A percentile compares a stretch with the other conserved stretches of the same genome.
Conservation (phyloP, 2,113 vertebrate genomes). For the Erinaceus europaeus region DNA sequence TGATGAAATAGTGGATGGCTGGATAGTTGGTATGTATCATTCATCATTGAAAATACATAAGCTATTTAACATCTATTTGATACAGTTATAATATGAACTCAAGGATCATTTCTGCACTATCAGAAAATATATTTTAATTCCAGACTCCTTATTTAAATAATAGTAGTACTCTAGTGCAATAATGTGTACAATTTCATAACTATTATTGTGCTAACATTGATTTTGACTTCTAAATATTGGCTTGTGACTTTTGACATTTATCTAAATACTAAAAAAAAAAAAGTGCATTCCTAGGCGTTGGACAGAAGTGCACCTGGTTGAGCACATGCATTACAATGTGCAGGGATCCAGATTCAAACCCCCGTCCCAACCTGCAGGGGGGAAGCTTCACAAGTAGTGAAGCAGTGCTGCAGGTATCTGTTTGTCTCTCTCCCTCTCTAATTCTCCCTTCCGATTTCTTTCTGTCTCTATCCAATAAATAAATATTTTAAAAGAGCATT, state of each 20-base stretch:
- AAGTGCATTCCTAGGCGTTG: no score
- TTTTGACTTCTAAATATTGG: neutral
- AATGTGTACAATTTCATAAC: neutral
- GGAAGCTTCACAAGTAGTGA: no score
- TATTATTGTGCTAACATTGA: neutral
- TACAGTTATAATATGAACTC: neutral
- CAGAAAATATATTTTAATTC: constrained; percentile 7
- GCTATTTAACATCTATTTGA: neutral
- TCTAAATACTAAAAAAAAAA: neutral
- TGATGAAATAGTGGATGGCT: neutral
- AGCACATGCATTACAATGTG: no score
- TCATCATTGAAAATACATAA: constrained; percentile 27
- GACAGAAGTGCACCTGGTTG: no score
- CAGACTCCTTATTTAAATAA: constrained; percentile 9
- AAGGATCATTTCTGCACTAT: neutral
- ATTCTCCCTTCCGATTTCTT: no score
- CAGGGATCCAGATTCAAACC: no score
- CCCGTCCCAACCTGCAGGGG: no score
- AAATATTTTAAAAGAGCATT: no score
- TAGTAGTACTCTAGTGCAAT: neutral
- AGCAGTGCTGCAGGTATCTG: no score
- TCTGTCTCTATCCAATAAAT: no score
- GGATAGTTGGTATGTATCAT: neutral
- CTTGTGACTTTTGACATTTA: neutral
- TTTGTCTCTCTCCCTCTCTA: no score